Evolutionary conservation across 2,888 invertebrate genomes (phyloP), one percentile per base, ranked within the genome.

Genomic region (Platycheirus albimanus): DNA sequence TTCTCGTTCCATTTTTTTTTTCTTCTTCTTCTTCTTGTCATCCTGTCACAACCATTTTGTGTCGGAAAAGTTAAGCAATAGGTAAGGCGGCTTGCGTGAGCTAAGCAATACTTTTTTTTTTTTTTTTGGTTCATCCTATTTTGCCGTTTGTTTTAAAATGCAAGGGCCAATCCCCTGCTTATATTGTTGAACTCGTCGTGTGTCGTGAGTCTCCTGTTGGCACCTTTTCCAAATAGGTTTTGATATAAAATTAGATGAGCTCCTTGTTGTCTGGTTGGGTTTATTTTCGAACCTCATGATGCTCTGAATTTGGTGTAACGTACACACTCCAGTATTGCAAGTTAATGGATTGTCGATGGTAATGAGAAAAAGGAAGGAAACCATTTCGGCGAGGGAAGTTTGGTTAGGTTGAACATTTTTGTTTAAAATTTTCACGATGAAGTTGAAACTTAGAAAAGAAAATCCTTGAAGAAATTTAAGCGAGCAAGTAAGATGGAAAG

Each of bases 201-300:
- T 0, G 10, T 36, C 17, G 45, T 41, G 13, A 61, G 33, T 52
- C 30, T 13, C 7, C 13, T 45, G 45, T 45, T 45, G 45, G 45
- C 43, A 36, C 45, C 24, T 64, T 45, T 38, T 8, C 47, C 13
- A 30, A 19, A 43, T 47, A 47, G 36, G 30, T 36, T 43, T 33
- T 30, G 30, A 15, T 33, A 41, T 17, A 30, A 19, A 19, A 15
- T 69, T 56, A 24, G 51, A 36, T 61, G 51, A 52, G 67, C 43
- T 52, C 58, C 43, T 51, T 24, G 66, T 49, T 51, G 67, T 36
- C 43, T 67, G 45, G 33, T 45, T 45, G 38, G 61, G 33, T 51
- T 52, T 67, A 67, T 67, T 67, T 76, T 19, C 13, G 49, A 58
- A n/a, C n/a, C 58, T 49, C 49, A 69, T 52, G 45, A 17, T 45